Evolutionary conservation across 2,797 vertebrate species (phyloP).

Genomic region (Crypturellus tataupa): DNA sequence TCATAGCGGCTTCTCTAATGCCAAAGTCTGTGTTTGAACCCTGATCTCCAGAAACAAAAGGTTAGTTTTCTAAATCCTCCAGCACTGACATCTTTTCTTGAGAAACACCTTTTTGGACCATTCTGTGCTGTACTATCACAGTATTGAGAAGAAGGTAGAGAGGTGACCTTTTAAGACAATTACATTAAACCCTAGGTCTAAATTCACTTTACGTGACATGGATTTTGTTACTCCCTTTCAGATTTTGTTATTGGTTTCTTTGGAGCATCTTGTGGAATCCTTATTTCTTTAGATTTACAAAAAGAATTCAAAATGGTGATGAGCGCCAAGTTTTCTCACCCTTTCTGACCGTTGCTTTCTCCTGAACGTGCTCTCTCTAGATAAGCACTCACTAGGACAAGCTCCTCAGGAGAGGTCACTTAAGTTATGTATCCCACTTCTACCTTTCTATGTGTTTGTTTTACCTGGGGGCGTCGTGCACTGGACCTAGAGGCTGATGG

Average conservation of each 20-base stretch:
- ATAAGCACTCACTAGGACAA: constrained; percentile 46
- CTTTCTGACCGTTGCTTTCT: constrained; percentile 18
- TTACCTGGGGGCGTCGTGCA: background rate
- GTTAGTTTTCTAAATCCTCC: constrained; percentile 39
- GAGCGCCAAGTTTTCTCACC: constrained; percentile 24
- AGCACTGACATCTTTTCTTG: constrained; percentile 1
- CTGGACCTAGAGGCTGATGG: background rate
- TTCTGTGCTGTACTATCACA: background rate
- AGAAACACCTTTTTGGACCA: constrained; percentile 27
- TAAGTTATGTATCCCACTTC: background rate
- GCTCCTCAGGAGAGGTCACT: background rate
- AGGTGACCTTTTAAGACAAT: constrained; percentile 59
- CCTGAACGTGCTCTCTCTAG: constrained; percentile 6
- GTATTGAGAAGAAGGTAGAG: constrained; percentile 2
- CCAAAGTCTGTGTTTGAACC: background rate
- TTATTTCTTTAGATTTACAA: background rate
- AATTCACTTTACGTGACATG: constrained; percentile 32
- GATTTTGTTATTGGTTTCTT: constrained; percentile 47
- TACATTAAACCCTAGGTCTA: constrained; percentile 25
- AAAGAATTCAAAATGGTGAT: background rate
- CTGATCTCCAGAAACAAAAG: background rate
- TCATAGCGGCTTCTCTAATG: background rate
- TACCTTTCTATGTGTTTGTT: constrained; percentile 1
- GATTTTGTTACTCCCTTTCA: constrained; percentile 11
- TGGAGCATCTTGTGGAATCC: background rate